phyloP scores from a whole-genome alignment of 2,797 vertebrate species.

The Nannoperca obscura region DNA sequence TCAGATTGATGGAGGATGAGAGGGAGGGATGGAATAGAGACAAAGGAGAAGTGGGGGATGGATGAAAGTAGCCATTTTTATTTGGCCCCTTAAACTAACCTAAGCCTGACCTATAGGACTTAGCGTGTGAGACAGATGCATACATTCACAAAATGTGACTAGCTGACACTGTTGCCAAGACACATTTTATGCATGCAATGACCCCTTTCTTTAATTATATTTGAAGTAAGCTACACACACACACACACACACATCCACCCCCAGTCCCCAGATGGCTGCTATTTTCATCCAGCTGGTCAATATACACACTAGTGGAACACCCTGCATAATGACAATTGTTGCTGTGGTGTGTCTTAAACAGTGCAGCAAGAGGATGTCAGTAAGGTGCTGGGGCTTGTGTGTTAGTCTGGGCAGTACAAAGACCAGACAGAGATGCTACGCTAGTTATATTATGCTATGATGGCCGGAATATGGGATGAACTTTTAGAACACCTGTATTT shows the following conservation, averaged over 20 bases:
- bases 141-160: not conserved
- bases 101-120: conserved; percentile 10
- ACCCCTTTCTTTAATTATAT: not conserved
- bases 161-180: not conserved
- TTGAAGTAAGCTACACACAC: not conserved
- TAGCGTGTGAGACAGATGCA: not conserved
- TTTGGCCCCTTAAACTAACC: conserved; percentile 47
- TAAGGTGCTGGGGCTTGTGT: not conserved
- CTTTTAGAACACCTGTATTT: not conserved
- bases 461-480: not conserved
- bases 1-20: conserved; percentile 82
- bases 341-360: conserved; percentile 1
- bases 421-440: not conserved
- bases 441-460: not conserved
- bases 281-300: conserved; percentile 33
- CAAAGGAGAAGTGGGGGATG: conserved; percentile 72
- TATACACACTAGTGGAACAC: conserved; percentile 25
- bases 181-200: not conserved
- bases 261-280: conserved; percentile 32
- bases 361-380: not conserved
- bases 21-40: conserved; percentile 71
- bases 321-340: conserved; percentile 23
- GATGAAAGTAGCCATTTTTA: conserved; percentile 68
- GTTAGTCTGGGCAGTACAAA: not conserved
- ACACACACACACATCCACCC: not conserved